Evolutionary conservation across 2,888 invertebrate species (phyloP), one percentile per base, ranked within the genome.

Genomic region (Gisinianus flammeolus): DNA sequence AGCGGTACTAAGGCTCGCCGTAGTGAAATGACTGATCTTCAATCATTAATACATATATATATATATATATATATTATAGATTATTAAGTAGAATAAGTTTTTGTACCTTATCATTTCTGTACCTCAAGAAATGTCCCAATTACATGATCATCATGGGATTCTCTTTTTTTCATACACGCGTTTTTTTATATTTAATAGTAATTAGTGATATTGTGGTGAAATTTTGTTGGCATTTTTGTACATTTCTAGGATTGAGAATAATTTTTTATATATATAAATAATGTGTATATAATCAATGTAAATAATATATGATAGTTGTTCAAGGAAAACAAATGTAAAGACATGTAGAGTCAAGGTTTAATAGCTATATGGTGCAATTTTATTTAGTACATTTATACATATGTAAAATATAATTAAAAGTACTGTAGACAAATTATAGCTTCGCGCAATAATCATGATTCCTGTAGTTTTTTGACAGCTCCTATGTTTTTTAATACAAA

Each of bases 71-170:
- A 62, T 10, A 52, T 73, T 73, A 73, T 73, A 73, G 19, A 58
- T 24, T 58, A 3, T 58, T 54, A 1, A 62, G 26, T 62, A 73
- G 30, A 24, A 33, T 58, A 76, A 30, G 68, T 76, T 76, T 76
- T 69, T 76, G 76, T 76, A 76, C 76, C 76, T 76, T 76, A 76
- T 69, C 58, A 28, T 67, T 76, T 68, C 70, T 69, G 69, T 76
- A 76, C 69, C 76, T 76, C 56, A 22, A 28, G 56, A 56, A 31
- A 28, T 33, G 19, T 68, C 67, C 68, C 74, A 52, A 31, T 30
- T 56, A n/a, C n/a, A n/a, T n/a, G n/a, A n/a, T n/a, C n/a, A n/a
- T n/a, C n/a, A n/a, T n/a, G n/a, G n/a, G n/a, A n/a, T n/a, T n/a
- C n/a, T n/a, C n/a, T 56, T 72, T 10, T 44, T 72, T 30, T 31